These are phyloP conservation scores for Hypothenemus hampei DNA, from an alignment of 1,140 invertebrate genomes.

Conservation along the genomic window DNA sequence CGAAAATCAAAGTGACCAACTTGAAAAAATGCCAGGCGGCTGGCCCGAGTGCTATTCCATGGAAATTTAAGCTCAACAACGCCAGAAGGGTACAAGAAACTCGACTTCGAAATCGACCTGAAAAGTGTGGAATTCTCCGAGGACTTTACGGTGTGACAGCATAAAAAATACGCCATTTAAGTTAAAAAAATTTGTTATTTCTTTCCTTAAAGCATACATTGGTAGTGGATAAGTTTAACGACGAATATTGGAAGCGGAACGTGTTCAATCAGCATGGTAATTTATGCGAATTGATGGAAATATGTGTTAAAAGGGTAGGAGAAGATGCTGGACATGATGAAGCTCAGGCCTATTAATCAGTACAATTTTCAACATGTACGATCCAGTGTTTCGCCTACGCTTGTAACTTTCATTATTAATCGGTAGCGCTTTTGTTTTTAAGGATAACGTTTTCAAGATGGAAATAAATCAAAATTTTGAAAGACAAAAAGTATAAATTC, in stretches of 20 bases:
- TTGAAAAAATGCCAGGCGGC: conserved; percentile 2
- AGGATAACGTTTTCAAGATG: too few relatives aligned
- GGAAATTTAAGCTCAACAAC: neutral
- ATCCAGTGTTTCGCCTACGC: too few relatives aligned
- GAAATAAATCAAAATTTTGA: too few relatives aligned
- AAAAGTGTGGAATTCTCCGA: neutral
- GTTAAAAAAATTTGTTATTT: neutral
- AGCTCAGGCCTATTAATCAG: neutral
- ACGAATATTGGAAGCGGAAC: neutral
- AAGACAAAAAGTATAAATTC: too few relatives aligned
- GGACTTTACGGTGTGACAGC: neutral
- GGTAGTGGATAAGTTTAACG: neutral
- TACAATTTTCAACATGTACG: too few relatives aligned
- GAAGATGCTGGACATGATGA: neutral
- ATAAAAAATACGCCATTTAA: too few relatives aligned
- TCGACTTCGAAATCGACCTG: neutral
- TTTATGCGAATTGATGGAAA: conserved; percentile 1
- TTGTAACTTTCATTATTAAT: too few relatives aligned
- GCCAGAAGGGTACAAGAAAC: neutral
- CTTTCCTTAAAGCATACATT: conserved; percentile 1
- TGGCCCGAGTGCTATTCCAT: neutral
- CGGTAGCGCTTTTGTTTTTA: too few relatives aligned
- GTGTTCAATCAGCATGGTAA: neutral
- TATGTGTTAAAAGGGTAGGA: conserved; percentile 5
- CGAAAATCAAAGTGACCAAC: neutral